These are phyloP conservation scores for Ophioderma brevispina DNA, from an alignment of 35 echinoderm and acorn worm genomes.

Conservation along the genomic window DNA sequence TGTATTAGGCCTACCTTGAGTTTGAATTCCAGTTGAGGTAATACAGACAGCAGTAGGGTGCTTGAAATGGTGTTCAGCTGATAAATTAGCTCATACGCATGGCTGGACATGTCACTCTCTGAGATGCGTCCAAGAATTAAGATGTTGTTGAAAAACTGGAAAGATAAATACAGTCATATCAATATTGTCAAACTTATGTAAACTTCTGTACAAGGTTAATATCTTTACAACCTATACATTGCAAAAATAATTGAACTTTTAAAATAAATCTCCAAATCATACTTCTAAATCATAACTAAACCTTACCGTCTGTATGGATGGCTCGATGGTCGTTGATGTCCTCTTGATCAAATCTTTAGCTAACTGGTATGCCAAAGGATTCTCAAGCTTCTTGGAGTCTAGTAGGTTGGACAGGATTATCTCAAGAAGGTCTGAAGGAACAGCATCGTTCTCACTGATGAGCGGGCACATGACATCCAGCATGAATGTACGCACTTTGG, in stretches of 20 bases:
- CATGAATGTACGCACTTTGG: conserved; percentile 96
- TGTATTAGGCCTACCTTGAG: conserved; percentile 74
- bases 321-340: conserved; percentile 84
- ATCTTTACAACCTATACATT: too few relatives aligned
- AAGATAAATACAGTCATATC: conserved; percentile 32
- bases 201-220: too few relatives aligned
- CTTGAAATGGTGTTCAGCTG: conserved; percentile 91
- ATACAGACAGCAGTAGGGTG: conserved; percentile 86
- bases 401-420: conserved; percentile 84
- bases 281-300: background rate
- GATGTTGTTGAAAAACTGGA: conserved; percentile 97
- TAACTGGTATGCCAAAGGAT: conserved; percentile 72
- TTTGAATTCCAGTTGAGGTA: conserved; percentile 98
- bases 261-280: background rate
- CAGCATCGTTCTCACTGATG: conserved; percentile 95
- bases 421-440: conserved; percentile 89
- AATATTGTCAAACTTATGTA: too few relatives aligned
- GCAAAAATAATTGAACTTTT: too few relatives aligned
- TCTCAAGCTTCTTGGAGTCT: conserved; percentile 82
- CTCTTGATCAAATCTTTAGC: conserved; percentile 89
- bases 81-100: conserved; percentile 95
- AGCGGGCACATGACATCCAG: conserved; percentile 97
- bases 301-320: conserved; percentile 86
- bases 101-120: conserved; percentile 70
- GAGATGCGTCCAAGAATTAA: conserved; percentile 81